Percentiles rank a stretch among this genome's conserved stretches.
phyloP scores from a whole-genome alignment of 2,113 vertebrate genomes.

The Ginglymostoma cirratum region DNA sequence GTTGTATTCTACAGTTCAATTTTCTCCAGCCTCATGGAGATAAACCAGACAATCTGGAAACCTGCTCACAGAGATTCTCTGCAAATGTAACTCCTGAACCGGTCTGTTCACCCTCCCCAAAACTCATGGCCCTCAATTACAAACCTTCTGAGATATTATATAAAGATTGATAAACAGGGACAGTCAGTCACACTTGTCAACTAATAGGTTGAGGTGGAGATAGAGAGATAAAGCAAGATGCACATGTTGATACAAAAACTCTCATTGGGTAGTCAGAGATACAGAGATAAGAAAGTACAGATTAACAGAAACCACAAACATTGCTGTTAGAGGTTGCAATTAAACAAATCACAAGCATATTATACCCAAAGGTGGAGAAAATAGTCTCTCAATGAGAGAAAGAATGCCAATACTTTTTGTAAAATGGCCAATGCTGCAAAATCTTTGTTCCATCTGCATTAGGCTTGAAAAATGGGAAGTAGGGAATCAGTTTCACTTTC shows the following conservation, averaged over 20 bases:
- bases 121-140: neutral
- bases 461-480: neutral
- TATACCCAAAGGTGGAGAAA: neutral
- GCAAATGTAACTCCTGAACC: neutral
- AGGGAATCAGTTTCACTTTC: neutral
- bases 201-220: neutral
- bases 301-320: neutral
- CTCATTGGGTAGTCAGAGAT: neutral
- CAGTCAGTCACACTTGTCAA: neutral
- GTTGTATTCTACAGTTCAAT: neutral
- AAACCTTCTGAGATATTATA: no score
- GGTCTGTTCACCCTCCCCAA: neutral
- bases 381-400: neutral
- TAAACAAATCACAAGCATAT: neutral
- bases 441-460: neutral
- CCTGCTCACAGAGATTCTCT: neutral
- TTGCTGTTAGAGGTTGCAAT: neutral
- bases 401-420: neutral
- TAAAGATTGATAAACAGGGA: neutral
- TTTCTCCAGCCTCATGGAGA: neutral
- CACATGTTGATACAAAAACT: neutral
- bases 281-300: neutral
- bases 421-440: neutral
- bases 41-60: neutral
- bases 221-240: neutral